Base-by-base conservation (phyloP, 1,140 invertebrate genomes). In the Agraylea sexmaculata region DNA sequence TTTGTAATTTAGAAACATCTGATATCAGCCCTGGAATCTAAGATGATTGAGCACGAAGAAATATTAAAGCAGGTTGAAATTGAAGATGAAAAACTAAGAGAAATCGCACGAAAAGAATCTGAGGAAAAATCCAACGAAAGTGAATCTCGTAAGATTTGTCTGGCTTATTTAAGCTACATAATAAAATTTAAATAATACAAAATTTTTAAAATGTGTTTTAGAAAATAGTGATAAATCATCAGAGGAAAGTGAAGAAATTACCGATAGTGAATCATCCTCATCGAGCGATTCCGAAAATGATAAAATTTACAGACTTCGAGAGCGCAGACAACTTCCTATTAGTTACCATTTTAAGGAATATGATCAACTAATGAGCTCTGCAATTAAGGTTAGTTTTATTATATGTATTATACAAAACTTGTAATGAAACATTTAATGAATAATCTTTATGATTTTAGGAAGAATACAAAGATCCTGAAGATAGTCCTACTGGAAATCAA, bases 351-450 rank as follows among this genome's bases (percentile, higher is more conserved):
- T 91, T 47, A 87, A 89, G 54, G 89, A 94, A 56, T 96, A 87
- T 60, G 91, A 95, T 59, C 83, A 92, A 12, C 74, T 95, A 50
- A 95, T 95, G 31, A 86, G 89, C 54, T 87, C 83, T 32, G 91
- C 91, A 10, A 85, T 94, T 39, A 78, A 87, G 62, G 78, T 77
- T 60, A 56, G 33, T 39, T 53, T 2, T 43, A 52, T 19, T 49
- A 53, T 21, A 46, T 44, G 28, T 16, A 15, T 20, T 46, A 21
- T 41, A 50, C 31, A 28, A 31, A 47, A 21, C 30, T 6, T 29
- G 18, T 16, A 16, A 11, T 16, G 10, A 17, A 40, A 5, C 5
- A 20, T 8, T 35, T 18, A 6, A 4, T 35, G 4, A 10, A 11
- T 15, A 39, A 31, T 6, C 23, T 25, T 25, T 25, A 25, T n/a